Evolutionary conservation across 2,113 vertebrate genomes (phyloP).

Genomic region (Nothocercus julius): DNA sequence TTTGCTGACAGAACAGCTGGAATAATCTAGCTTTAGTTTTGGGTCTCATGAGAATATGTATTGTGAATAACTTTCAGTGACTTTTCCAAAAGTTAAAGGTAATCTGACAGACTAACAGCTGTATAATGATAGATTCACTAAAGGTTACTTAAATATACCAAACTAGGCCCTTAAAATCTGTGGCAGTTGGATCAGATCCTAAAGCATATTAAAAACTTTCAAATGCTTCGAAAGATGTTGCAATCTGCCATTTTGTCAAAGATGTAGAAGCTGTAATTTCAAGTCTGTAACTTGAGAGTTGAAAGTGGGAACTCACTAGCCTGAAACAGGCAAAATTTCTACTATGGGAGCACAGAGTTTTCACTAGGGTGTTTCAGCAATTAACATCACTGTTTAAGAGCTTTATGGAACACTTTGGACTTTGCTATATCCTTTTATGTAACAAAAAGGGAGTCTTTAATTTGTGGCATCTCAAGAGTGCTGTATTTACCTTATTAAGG

Average conservation of each 20-base stretch:
- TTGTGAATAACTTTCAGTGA: background rate
- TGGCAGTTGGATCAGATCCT: background rate
- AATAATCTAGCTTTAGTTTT: background rate
- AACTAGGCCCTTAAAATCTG: background rate
- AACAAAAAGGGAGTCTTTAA: conserved; percentile 22
- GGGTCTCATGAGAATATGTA: background rate
- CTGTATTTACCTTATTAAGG: conserved; percentile 43
- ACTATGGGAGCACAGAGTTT: background rate
- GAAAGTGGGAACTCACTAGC: background rate
- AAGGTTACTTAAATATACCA: background rate
- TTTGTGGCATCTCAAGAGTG: background rate
- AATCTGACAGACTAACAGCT: background rate
- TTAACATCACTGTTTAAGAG: background rate
- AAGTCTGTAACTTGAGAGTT: background rate
- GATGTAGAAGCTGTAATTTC: background rate
- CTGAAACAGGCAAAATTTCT: background rate
- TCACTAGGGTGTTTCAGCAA: background rate
- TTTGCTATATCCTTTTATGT: background rate
- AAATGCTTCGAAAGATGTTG: background rate
- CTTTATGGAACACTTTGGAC: background rate
- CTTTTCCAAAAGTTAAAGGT: background rate
- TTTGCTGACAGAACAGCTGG: background rate
- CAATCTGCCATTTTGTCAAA: background rate
- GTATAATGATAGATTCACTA: background rate
- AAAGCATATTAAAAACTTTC: background rate